phyloP scores from a whole-genome alignment of 2,113 vertebrate genomes.

The Dolichotis patagonum region DNA sequence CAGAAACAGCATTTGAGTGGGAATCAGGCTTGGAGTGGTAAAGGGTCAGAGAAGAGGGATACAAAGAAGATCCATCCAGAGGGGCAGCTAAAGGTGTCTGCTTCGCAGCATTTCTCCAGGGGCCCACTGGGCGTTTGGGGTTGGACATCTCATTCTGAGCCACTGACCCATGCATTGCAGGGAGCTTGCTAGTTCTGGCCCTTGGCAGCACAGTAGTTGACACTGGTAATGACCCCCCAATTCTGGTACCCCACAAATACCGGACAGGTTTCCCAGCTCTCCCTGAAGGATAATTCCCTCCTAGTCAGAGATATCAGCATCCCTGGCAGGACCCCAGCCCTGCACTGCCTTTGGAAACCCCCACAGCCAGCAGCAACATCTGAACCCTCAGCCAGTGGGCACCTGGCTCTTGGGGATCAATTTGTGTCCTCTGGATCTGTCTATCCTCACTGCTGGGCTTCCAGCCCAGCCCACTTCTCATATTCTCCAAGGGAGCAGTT shows the following conservation, averaged over 20 bases:
- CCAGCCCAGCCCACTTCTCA: neutral
- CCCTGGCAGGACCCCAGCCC: neutral
- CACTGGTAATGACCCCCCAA: neutral
- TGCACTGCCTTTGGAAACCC: neutral
- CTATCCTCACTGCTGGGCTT: neutral
- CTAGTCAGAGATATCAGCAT: rapidly evolving
- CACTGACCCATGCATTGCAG: neutral
- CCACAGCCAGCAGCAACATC: neutral
- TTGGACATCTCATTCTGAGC: neutral
- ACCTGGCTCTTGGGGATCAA: neutral
- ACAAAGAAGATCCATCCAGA: neutral
- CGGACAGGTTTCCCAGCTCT: neutral
- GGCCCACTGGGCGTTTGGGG: neutral
- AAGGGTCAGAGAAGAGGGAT: neutral
- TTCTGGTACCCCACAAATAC: neutral
- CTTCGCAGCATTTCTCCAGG: neutral
- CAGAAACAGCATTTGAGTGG: neutral
- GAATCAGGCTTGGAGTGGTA: neutral
- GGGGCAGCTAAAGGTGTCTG: rapidly evolving
- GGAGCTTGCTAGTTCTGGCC: neutral
- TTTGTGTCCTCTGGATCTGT: neutral
- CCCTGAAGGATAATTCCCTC: too few relatives aligned
- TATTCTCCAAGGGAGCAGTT: neutral
- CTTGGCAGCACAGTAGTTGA: neutral
- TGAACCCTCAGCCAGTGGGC: neutral